Evolutionary conservation across 2,797 vertebrate species (phyloP), one percentile per base, ranked within the genome.

Genomic region (Odontamblyopus lacepedii): DNA sequence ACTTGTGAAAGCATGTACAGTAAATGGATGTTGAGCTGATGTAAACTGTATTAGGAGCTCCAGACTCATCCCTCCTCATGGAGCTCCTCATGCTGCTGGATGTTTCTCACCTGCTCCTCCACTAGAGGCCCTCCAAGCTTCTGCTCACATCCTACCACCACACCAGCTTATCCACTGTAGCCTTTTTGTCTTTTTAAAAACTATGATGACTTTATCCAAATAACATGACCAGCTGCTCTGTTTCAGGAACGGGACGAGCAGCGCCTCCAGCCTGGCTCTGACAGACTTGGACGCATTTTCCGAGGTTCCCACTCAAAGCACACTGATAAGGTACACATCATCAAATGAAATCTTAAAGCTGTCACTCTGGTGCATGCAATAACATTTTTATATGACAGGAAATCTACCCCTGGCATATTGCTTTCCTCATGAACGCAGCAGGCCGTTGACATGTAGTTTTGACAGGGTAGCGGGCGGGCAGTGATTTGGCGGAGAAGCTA

Each of bases 221-320:
- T 67, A 9, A 53, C 32, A 7, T 13, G 8, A 29, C 18, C 6
- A 11, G 6, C 27, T 9, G 11, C 29, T 67, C 8, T 67, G 50
- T 80, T 92, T 92, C 94, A 99, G 97, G 92, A 98, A 97, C 83
- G 96, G 96, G 81, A 97, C 96, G 91, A 97, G 96, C 93, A 98
- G 97, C 79, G 92, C 95, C 69, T 96, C 97, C 83, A 99, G 97
- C 90, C 92, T 98, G 63, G 97, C 96, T 79, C 89, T 95, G 85
- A 92, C 92, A 83, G 97, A 98, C 89, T 92, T 97, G 91, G 97
- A 99, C 85, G 94, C 92, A 78, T 98, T 96, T 93, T 94, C 95
- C 86, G 97, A 98, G 83, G 94, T 91, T 80, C 75, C 94, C 75
- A 89, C 92, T 85, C 89, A 95, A 91, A 94, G 93, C 91, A 92